phyloP scores from a whole-genome alignment of 2,888 invertebrate species.

The Drosophila mercatorum region DNA sequence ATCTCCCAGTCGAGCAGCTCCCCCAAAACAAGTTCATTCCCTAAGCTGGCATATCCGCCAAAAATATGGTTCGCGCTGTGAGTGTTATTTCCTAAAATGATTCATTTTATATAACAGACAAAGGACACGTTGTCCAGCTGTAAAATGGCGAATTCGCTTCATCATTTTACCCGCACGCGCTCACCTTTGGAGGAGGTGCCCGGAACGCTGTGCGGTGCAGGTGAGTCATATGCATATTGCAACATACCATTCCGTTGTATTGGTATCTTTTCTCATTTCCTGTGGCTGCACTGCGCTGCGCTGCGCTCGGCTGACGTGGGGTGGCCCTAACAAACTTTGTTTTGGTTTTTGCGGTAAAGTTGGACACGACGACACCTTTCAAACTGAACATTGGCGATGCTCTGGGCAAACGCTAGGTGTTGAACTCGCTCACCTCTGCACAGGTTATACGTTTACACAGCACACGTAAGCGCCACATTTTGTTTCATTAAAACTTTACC shows the following conservation, averaged over 20 bases:
- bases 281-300: conserved; percentile 22
- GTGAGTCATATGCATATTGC: conserved; percentile 16
- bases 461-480: conserved; percentile 52
- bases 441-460: conserved; percentile 19
- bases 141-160: conserved; percentile 52
- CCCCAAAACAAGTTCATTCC: no score
- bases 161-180: conserved; percentile 53
- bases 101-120: conserved; percentile 8
- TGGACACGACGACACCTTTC: conserved; percentile 62
- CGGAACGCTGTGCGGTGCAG: not conserved
- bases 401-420: conserved; percentile 24
- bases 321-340: conserved; percentile 49
- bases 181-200: not conserved
- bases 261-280: conserved; percentile 70
- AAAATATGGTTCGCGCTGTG: not conserved
- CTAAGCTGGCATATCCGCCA: conserved; percentile 21
- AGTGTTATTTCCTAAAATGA: conserved; percentile 37
- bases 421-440: conserved; percentile 3
- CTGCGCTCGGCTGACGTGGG: not conserved
- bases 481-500: conserved; percentile 76
- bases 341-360: conserved; percentile 62
- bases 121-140: conserved; percentile 1
- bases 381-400: conserved; percentile 37
- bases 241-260: conserved; percentile 23
- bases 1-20: not conserved